Evolutionary conservation across 1,140 invertebrate genomes (phyloP).

Genomic region (Drosophila asahinai): DNA sequence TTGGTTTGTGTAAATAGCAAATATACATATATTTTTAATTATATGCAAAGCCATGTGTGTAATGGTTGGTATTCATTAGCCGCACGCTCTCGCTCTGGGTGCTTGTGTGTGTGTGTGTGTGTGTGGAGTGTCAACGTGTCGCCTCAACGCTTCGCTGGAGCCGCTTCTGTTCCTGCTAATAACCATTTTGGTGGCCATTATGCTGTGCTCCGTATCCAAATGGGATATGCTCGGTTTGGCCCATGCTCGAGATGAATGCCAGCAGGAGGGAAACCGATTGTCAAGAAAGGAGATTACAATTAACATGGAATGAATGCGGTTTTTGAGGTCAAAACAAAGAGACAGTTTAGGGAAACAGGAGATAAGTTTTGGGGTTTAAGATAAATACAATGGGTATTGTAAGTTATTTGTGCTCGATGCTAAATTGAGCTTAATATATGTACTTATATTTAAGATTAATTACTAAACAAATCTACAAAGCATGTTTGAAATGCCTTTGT

Average conservation of each 20-base stretch:
- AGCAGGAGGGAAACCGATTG: neutral
- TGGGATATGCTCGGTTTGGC: conserved; percentile 46
- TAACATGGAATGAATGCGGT: conserved; percentile 1
- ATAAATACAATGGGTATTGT: too few relatives aligned
- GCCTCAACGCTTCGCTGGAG: conserved; percentile 46
- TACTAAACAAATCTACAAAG: too few relatives aligned
- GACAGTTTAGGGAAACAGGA: neutral
- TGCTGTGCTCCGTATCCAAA: conserved; percentile 13
- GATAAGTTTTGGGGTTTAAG: neutral
- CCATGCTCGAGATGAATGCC: neutral
- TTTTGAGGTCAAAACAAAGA: neutral
- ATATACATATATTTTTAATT: conserved; percentile 31
- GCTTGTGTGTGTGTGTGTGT: neutral
- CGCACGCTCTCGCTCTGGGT: conserved; percentile 30
- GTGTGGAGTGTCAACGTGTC: conserved; percentile 51
- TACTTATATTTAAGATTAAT: neutral
- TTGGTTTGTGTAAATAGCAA: conserved; percentile 42
- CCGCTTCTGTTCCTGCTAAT: conserved; percentile 36
- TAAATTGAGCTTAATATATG: neutral
- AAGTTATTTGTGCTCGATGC: neutral
- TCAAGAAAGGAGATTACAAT: conserved; percentile 16
- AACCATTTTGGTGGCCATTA: conserved; percentile 55
- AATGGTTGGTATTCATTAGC: conserved; percentile 51
- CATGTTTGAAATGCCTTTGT: too few relatives aligned
- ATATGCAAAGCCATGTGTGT: conserved; percentile 30